phyloP scores from a whole-genome alignment of 2,797 vertebrate genomes.

The Capromys pilorides region DNA sequence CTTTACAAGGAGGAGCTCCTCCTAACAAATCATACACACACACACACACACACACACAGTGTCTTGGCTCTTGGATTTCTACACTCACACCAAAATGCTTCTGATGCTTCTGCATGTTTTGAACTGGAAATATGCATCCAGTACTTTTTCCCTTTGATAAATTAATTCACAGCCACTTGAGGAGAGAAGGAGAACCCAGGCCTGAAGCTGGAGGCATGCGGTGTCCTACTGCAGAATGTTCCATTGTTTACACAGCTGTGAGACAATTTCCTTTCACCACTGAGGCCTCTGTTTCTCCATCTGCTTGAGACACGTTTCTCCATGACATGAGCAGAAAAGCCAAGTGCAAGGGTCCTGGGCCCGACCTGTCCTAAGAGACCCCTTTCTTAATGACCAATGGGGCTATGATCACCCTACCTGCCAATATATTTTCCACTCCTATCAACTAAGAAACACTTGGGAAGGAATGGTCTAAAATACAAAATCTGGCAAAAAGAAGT shows the following conservation, averaged over 20 bases:
- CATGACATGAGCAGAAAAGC: slow-evolving; percentile 16
- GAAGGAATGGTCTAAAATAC: not conserved
- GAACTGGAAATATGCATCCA: slow-evolving; percentile 40
- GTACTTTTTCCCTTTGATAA: not conserved
- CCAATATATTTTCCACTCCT: not conserved
- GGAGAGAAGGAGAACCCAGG: slow-evolving; percentile 13
- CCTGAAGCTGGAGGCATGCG: accelerated
- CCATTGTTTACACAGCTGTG: slow-evolving; percentile 62
- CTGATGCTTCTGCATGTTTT: not conserved
- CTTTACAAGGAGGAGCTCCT: not conserved
- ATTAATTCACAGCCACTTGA: slow-evolving; percentile 2
- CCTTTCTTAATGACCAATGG: not conserved
- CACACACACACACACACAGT: not conserved
- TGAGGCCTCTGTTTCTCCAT: not conserved
- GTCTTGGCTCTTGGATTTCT: not conserved
- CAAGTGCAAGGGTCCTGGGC: not conserved
- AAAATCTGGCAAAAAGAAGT: not conserved
- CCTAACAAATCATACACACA: not conserved
- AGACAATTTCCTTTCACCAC: not conserved
- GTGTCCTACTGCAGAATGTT: accelerated
- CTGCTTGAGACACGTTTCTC: not conserved
- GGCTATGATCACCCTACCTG: not conserved
- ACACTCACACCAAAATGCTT: not conserved
- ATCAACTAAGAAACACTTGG: slow-evolving; percentile 22
- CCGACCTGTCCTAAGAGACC: not conserved